Conservation (phyloP, 2,888 invertebrate species). For the Crepidodera aurea region DNA sequence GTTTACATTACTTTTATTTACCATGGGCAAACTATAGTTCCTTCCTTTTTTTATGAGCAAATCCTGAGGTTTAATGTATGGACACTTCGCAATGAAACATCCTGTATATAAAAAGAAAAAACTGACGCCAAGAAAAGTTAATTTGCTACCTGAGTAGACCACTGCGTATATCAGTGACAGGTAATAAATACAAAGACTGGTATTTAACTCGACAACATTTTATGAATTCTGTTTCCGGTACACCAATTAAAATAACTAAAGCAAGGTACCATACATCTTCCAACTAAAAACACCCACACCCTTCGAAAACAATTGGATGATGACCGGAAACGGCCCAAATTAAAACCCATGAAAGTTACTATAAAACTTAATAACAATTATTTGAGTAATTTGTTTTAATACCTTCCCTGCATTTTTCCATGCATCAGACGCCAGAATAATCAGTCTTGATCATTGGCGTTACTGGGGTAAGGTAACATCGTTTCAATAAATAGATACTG, state of each 20-base stretch:
- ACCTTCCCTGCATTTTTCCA: constrained; percentile 31
- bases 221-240: constrained; percentile 23
- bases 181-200: not conserved
- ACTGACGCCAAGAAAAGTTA: too few species aligned
- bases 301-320: constrained; percentile 31
- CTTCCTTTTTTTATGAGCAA: too few species aligned
- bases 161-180: too few species aligned
- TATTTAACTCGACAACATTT: not conserved
- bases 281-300: constrained; percentile 34
- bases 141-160: too few species aligned
- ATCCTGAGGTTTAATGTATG: too few species aligned
- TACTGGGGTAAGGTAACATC: not conserved
- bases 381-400: constrained; percentile 35
- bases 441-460: constrained; percentile 11
- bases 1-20: too few species aligned
- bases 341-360: constrained; percentile 35
- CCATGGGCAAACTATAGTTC: too few species aligned
- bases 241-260: constrained; percentile 23
- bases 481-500: too few species aligned
- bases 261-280: constrained; percentile 23
- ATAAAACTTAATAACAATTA: constrained; percentile 34
- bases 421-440: constrained; percentile 31
- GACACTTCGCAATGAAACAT: too few species aligned
- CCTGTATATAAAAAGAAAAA: too few species aligned
- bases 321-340: constrained; percentile 36